Base-by-base conservation (phyloP, 2,888 invertebrate species). In the Meiosimyza decipiens region DNA sequence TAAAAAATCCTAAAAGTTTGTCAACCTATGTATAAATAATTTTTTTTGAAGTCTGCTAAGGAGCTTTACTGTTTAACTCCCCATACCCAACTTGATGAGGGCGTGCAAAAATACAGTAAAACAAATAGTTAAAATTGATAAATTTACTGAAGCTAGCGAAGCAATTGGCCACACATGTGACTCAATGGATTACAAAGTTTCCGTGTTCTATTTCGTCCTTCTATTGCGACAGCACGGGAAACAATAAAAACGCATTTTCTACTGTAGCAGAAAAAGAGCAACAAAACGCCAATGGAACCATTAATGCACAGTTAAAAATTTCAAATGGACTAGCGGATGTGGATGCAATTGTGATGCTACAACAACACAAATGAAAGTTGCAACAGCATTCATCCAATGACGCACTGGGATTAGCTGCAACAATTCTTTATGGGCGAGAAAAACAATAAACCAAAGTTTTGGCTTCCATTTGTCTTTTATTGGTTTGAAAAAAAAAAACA, bases 391-490 rank as follows among this genome's bases (percentile, higher is more conserved):
- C 49, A 49, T 40, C 9, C 62, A 64, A 16, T 57, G 51, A 71
- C 65, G 57, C 65, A 57, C 59, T 65, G 71, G 65, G 71, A 65
- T 71, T 71, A 65, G 71, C 65, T 71, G 64, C 54, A 64, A 50
- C 71, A 70, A 71, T 71, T 71, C 64, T 71, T 71, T 71, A 71
- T 59, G 65, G 57, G n/a, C 50, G 67, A 71, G 77, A 77, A 77
- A 77, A 77, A 77, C 77, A 77, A 77, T 77, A 77, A 77, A 77
- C 73, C 77, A 77, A 77, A 77, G 74, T 77, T 77, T 77, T 71
- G 76, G 76, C 71, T 73, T 75, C 77, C 77, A 77, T 77, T 77
- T 77, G 77, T 77, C 77, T 77, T 77, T 77, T 77, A 77, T 77
- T 77, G 77, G 76, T 13, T 70, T 70, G 22, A 52, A 47, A 52